A percentile compares a stretch with the other conserved stretches of the same genome.
Conservation (phyloP, 2,888 invertebrate species). For the Synanthedon myopaeformis region DNA sequence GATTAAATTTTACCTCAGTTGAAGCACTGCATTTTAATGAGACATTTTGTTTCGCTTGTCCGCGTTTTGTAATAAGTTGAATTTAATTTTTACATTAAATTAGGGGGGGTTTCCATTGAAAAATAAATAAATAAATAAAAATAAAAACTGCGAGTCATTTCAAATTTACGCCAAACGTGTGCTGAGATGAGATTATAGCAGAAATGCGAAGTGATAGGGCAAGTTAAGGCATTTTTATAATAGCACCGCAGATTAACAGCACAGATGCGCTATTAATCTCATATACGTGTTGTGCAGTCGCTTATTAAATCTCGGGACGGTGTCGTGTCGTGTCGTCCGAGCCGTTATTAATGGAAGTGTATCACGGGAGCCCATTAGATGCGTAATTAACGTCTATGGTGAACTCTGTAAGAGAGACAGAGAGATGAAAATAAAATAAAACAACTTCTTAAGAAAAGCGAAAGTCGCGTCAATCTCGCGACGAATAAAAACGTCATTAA, state of each 20-base stretch:
- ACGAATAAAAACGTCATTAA: slow-evolving; percentile 68
- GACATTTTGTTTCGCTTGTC: slow-evolving; percentile 44
- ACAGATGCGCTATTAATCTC: slow-evolving; percentile 65
- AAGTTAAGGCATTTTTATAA: slow-evolving; percentile 44
- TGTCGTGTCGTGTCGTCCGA: slow-evolving; percentile 54
- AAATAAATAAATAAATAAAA: background rate
- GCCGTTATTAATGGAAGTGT: slow-evolving; percentile 68
- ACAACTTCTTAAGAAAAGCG: slow-evolving; percentile 40
- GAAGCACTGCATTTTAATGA: slow-evolving; percentile 58
- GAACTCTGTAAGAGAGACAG: slow-evolving; percentile 18
- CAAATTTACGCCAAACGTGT: background rate
- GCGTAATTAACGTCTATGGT: slow-evolving; percentile 64
- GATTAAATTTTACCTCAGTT: slow-evolving; percentile 44
- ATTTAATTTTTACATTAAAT: slow-evolving; percentile 16
- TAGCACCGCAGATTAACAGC: slow-evolving; percentile 24
- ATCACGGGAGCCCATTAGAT: slow-evolving; percentile 68
- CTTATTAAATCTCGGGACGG: slow-evolving; percentile 62
- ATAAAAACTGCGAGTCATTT: background rate
- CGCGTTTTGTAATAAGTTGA: slow-evolving; percentile 29
- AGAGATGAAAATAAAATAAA: slow-evolving; percentile 24
- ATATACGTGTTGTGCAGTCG: slow-evolving; percentile 38
- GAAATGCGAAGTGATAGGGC: slow-evolving; percentile 17
- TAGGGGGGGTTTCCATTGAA: background rate
- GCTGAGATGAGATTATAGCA: slow-evolving; percentile 6
- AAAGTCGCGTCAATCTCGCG: slow-evolving; percentile 48